A percentile compares a stretch with the other conserved stretches of the same genome.
Evolutionary conservation across 2,888 invertebrate genomes (phyloP).

Genomic region (Calameuta idolon): DNA sequence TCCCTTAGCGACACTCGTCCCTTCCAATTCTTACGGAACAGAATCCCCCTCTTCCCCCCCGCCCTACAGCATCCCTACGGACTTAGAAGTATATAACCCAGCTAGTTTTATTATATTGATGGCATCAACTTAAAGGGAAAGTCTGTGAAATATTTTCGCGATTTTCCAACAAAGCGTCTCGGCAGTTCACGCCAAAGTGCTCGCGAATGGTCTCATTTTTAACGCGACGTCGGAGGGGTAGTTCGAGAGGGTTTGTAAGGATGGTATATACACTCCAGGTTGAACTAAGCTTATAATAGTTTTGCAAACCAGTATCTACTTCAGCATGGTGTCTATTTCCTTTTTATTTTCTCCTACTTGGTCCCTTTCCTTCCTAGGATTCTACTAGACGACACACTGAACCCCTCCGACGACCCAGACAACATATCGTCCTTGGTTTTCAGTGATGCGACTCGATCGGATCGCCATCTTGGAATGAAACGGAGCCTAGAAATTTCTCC

Average conservation of each 20-base stretch:
- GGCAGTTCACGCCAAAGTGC: constrained; percentile 55
- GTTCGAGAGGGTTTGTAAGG: constrained; percentile 26
- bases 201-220: constrained; percentile 59
- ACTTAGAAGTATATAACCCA: constrained; percentile 12
- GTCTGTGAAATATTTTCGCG: constrained; percentile 56
- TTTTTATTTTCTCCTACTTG: too few relatives aligned
- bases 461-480: too few relatives aligned
- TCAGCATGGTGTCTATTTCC: too few relatives aligned
- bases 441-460: too few relatives aligned
- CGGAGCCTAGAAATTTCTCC: too few relatives aligned
- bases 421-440: too few relatives aligned
- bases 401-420: too few relatives aligned
- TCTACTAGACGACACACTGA: too few relatives aligned
- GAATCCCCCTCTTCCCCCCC: background rate
- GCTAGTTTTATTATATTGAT: constrained; percentile 46
- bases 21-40: too few relatives aligned
- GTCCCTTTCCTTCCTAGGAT: too few relatives aligned
- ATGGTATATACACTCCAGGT: constrained; percentile 5
- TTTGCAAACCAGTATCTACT: too few relatives aligned
- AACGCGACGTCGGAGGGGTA: constrained; percentile 34
- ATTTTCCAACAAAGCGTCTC: constrained; percentile 58
- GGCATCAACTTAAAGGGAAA: constrained; percentile 40
- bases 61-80: constrained; percentile 14
- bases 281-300: too few relatives aligned
- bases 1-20: background rate